Base-by-base conservation (phyloP, 2,888 invertebrate genomes). In the Thysanoteuthis rhombus region DNA sequence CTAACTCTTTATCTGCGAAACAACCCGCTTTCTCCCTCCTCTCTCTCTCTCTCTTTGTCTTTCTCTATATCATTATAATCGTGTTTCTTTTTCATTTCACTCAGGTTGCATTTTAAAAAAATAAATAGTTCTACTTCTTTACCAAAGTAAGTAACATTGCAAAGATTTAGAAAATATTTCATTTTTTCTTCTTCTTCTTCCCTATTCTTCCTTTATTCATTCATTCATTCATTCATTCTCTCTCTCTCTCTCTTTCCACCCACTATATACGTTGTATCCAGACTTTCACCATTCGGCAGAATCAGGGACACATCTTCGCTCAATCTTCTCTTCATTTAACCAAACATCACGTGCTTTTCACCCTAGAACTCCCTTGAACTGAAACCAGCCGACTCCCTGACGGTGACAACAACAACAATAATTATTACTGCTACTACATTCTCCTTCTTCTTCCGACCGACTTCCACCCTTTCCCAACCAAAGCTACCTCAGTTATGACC, bases 401-500 rank as follows among this genome's bases (percentile, higher is more conserved):
- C 75, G 12, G n/a, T 75, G 75, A 75, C 36, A 75, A n/a, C 36
- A 75, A 75, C 19, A 12, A n/a, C 8, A 75, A 75, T 12, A n/a
- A 75, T 12, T 16, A 32, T n/a, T 75, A 75, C 75, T 75, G n/a
- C n/a, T 75, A 52, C 52, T 52, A 52, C 52, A 25, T 1, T 19
- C 52, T 52, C 52, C 52, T 52, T 52, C 52, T 52, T 52, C 22
- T 25, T 52, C 52, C 52, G 25, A 47, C 75, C 16, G 19, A 75
- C 75, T n/a, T 75, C 12, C 75, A 75, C 36, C n/a, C 75, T 75
- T 75, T 75, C 75, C 75, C 36, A 75, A n/a, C 75, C 75, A 75
- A n/a, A 75, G 75, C 75, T 75, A n/a, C 75, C n/a, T n/a, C 75
- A 75, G 75, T 75, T 75, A 75, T 75, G 75, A 75, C 75, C 75